Conservation (phyloP, 53 echinoderm and acorn worm species). For the Arbacia lixula region DNA sequence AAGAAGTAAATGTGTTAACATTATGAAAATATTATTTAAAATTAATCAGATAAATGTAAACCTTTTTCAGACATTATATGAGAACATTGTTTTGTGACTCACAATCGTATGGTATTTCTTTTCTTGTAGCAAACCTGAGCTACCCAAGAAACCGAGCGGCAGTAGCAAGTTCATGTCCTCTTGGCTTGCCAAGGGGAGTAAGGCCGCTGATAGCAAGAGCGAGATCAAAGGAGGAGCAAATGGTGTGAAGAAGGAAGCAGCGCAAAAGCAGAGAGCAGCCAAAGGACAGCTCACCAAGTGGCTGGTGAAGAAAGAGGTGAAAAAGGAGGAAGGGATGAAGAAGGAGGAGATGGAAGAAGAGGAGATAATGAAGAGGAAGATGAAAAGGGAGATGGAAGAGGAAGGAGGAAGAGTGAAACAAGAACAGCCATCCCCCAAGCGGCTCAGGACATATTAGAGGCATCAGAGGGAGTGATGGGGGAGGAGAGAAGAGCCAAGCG, state of each 20-base stretch:
- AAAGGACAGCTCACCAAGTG: conserved; percentile 39
- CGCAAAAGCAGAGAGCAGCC: conserved; percentile 4
- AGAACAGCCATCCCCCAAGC: conserved; percentile 40
- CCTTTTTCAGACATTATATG: too few relatives aligned
- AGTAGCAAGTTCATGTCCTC: conserved; percentile 81
- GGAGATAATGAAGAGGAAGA: conserved; percentile 20
- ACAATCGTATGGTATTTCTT: too few relatives aligned
- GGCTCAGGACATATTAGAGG: neutral
- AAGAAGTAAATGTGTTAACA: too few relatives aligned
- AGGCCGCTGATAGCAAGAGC: conserved; percentile 43
- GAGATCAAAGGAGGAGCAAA: conserved; percentile 14
- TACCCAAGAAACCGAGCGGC: conserved; percentile 55
- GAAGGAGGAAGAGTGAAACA: conserved; percentile 22
- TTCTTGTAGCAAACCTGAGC: conserved; percentile 43
- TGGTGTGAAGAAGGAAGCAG: conserved; percentile 19
- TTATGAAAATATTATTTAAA: too few relatives aligned
- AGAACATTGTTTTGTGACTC: too few relatives aligned
- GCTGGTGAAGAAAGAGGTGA: conserved; percentile 45
- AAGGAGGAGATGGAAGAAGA: conserved; percentile 13
- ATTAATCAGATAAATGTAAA: too few relatives aligned
- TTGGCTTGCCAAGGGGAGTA: conserved; percentile 73
- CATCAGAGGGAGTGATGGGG: neutral
- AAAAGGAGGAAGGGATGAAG: conserved; percentile 1
- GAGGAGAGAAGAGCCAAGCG: too few relatives aligned
- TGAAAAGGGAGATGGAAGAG: conserved; percentile 2